Percentiles rank a stretch among this genome's conserved stretches.
Conservation (phyloP, 2,113 vertebrate species). For the Dicerorhinus sumatrensis region DNA sequence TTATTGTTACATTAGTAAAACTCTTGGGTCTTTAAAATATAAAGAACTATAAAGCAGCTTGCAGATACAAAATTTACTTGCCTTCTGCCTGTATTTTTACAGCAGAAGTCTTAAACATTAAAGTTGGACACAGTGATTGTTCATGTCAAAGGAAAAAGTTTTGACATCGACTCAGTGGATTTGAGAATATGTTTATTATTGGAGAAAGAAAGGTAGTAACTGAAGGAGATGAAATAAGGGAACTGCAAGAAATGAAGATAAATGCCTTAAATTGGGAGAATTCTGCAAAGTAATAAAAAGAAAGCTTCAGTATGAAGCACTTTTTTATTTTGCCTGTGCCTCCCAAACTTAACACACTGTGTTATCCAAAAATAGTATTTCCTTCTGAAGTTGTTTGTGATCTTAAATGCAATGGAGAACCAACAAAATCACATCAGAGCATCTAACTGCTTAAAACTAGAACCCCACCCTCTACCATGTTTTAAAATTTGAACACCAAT, state of each 20-base stretch:
- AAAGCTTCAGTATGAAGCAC: not conserved
- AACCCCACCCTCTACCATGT: not conserved
- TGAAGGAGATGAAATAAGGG: not conserved
- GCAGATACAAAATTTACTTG: not conserved
- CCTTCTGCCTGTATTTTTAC: not conserved
- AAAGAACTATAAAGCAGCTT: not conserved
- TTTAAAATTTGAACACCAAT: conserved; percentile 9
- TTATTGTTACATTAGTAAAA: not conserved
- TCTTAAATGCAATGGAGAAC: not conserved
- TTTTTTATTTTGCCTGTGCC: not conserved
- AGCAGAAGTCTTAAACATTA: not conserved
- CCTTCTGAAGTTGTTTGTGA: not conserved
- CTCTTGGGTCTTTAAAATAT: not conserved
- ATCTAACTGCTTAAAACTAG: not conserved
- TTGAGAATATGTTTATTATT: not conserved
- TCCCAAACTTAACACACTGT: not conserved
- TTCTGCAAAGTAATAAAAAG: not conserved
- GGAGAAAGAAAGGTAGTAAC: not conserved
- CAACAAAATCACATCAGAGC: not conserved
- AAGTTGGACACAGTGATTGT: not conserved
- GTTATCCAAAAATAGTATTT: not conserved
- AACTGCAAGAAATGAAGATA: not conserved
- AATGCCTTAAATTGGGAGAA: not conserved
- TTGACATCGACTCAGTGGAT: not conserved
- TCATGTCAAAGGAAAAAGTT: not conserved